Evolutionary conservation across 2,888 invertebrate genomes (phyloP).

Genomic region (Zonitis immaculata): DNA sequence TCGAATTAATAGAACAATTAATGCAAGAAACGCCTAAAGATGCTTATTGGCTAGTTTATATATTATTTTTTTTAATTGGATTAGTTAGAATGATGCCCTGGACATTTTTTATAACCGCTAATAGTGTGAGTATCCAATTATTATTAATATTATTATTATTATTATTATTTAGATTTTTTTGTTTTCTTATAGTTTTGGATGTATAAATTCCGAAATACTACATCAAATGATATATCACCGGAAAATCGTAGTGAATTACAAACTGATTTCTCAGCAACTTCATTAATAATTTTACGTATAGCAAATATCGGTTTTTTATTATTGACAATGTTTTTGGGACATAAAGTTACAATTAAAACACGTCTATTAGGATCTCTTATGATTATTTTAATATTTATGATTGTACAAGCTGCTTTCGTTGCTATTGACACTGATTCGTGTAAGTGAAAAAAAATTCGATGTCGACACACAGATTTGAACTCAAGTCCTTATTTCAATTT

Average conservation of each 20-base stretch:
- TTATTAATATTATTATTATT: too few species aligned
- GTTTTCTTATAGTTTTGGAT: too few species aligned
- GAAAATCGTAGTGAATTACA: conserved; percentile 8
- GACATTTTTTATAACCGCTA: conserved; percentile 7
- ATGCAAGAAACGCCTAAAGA: neutral
- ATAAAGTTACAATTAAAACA: conserved; percentile 3
- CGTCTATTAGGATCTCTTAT: conserved; percentile 1
- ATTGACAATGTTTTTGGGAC: conserved; percentile 5
- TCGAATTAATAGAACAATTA: neutral
- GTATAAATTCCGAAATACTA: conserved; percentile 13
- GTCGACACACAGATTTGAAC: too few species aligned
- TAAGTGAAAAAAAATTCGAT: too few species aligned
- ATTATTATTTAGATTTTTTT: too few species aligned
- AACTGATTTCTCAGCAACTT: conserved; percentile 8
- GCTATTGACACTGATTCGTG: conserved; percentile 11
- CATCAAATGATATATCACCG: neutral
- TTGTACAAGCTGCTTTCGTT: neutral
- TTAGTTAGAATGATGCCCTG: conserved; percentile 2
- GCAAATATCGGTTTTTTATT: conserved; percentile 5
- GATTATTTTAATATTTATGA: neutral
- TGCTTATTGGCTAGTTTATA: conserved; percentile 2
- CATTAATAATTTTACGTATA: conserved; percentile 4
- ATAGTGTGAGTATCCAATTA: conserved; percentile 5
- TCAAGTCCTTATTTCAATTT: too few species aligned
- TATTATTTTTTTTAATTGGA: conserved; percentile 2